Evolutionary conservation across 2,797 vertebrate genomes (phyloP).

Genomic region (Malurus splendens): DNA sequence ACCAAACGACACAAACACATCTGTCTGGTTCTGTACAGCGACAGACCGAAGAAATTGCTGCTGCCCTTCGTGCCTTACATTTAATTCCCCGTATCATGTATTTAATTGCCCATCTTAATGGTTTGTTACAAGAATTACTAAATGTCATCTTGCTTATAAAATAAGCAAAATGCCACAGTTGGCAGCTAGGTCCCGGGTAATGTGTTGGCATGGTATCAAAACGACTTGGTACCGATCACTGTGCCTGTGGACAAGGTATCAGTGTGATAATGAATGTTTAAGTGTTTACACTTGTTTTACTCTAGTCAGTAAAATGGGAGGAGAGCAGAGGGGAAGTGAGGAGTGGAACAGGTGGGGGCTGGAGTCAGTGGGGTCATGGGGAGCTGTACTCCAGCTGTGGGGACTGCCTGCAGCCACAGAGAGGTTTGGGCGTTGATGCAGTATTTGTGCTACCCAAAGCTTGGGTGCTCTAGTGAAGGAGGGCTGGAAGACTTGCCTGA

Average conservation of each 20-base stretch:
- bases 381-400: fast-evolving
- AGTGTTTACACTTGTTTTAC: background rate
- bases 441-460: fast-evolving
- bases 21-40: background rate
- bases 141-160: background rate
- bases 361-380: fast-evolving
- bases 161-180: background rate
- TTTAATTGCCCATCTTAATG: background rate
- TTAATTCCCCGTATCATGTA: background rate
- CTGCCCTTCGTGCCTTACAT: background rate
- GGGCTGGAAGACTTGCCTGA: background rate
- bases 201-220: background rate
- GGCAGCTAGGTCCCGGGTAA: background rate
- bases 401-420: background rate
- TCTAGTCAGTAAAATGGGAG: fast-evolving
- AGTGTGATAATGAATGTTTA: background rate
- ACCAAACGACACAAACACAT: background rate
- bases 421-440: background rate
- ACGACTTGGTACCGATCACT: fast-evolving
- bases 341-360: background rate
- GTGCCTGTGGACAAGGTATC: background rate
- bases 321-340: background rate
- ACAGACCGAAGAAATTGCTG: background rate
- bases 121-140: background rate
- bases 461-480: background rate